Conservation (phyloP, 2,113 vertebrate genomes). For the Rostratula benghalensis region DNA sequence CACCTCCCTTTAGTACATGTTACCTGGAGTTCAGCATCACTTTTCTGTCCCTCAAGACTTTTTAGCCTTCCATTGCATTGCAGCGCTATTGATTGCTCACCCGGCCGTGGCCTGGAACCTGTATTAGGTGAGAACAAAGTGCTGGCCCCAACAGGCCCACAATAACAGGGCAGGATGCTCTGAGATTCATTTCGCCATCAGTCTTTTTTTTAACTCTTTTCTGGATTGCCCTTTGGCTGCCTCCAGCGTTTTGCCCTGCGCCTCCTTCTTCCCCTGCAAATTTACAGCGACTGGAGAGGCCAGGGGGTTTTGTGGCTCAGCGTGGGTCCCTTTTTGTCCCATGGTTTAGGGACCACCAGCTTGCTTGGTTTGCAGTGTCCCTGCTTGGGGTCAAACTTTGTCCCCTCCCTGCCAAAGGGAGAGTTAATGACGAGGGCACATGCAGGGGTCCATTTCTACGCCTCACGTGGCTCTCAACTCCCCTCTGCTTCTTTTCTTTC, state of each 20-base stretch:
- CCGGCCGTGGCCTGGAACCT: slow-evolving; percentile 30
- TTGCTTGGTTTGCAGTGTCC: not conserved
- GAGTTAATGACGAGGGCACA: rapidly evolving
- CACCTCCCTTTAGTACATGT: not conserved
- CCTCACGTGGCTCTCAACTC: not conserved
- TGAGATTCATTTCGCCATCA: rapidly evolving
- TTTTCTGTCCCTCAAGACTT: slow-evolving; percentile 60
- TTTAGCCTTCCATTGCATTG: not conserved
- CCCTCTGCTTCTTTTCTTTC: not conserved
- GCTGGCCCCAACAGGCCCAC: not conserved
- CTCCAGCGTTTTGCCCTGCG: not conserved
- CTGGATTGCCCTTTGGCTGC: not conserved
- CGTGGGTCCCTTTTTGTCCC: not conserved
- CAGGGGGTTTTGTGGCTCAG: not conserved
- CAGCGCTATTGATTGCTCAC: slow-evolving; percentile 44
- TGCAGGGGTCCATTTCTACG: not conserved
- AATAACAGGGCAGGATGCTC: not conserved
- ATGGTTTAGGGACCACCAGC: not conserved
- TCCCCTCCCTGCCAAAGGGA: not conserved
- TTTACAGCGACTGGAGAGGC: not conserved
- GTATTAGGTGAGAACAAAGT: slow-evolving; percentile 51
- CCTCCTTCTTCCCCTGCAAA: rapidly evolving
- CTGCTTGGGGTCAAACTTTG: not conserved
- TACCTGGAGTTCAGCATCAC: slow-evolving; percentile 28
- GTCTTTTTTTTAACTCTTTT: not conserved